Evolutionary conservation across 2,113 vertebrate species (phyloP), one percentile per base, ranked within the genome.

Genomic region (Acanthochromis polyacanthus): DNA sequence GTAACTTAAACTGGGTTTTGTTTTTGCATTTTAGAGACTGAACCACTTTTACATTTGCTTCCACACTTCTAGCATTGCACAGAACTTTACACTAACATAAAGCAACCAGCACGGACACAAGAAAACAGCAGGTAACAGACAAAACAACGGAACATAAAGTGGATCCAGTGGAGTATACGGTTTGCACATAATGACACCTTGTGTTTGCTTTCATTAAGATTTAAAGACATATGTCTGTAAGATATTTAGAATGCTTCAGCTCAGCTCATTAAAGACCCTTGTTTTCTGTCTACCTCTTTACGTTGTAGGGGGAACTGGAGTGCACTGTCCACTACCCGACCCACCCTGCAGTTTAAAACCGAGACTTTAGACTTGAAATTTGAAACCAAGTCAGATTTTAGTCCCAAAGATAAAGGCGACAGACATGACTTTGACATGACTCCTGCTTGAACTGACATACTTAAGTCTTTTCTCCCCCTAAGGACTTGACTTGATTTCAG

Each of bases 181-280:
- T 69, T 86, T 76, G 57, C 75, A 69, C 20, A 50, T 52, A 45
- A 58, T n/a, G 61, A 20, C 36, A 36, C 14, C 38, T 28, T 84
- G 50, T 66, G 48, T 82, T 72, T 85, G 12, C 56, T 28, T 52
- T 62, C 48, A 48, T 62, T 79, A 78, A 59, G 48, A 69, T 60
- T 30, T 23, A 69, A 67, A 64, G 11, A 38, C 48, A 11, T 40
- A 58, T 50, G 43, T 17, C 43, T 23, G n/a, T 48, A 57, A 59
- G 22, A 38, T 36, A 72, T 80, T 30, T 25, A 15, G n/a, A 52
- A 11, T 36, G 50, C 30, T 61, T 32, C 15, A 63, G 7, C 23
- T 20, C 28, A 75, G 65, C 50, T 43, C n/a, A 16, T 60, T 0
- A 15, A 51, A 56, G 23, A 46, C 23, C 25, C 70, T 23, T 50